A percentile compares a stretch with the other conserved stretches of the same genome.
These are phyloP conservation scores for Yponomeuta malinellus DNA, from an alignment of 2,888 invertebrate genomes.

Conservation along the genomic window DNA sequence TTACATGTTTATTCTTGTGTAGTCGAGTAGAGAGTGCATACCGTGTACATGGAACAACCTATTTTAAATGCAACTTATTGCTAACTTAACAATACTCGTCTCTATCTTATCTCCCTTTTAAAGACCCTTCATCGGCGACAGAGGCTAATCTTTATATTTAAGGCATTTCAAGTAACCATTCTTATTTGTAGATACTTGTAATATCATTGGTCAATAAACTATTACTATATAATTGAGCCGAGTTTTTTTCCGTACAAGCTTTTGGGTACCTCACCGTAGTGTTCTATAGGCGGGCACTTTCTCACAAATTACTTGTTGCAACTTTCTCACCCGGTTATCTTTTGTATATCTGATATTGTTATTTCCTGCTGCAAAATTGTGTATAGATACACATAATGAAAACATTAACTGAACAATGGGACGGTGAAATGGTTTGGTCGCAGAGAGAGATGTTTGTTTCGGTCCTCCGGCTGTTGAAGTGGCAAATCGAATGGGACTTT, in stretches of 20 bases:
- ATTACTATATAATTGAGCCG: not conserved
- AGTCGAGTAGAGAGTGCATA: too few species aligned
- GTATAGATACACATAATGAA: conserved; percentile 11
- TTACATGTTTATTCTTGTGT: too few species aligned
- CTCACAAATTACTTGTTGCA: conserved; percentile 12
- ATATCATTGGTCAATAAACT: too few species aligned
- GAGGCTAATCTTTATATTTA: too few species aligned
- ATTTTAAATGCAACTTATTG: too few species aligned
- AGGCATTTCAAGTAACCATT: too few species aligned
- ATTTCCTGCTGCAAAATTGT: conserved; percentile 9
- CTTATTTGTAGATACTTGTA: too few species aligned
- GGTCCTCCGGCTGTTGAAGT: not conserved
- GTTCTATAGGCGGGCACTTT: not conserved
- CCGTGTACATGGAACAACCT: too few species aligned
- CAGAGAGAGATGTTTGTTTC: not conserved
- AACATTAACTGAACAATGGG: not conserved
- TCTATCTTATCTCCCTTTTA: too few species aligned
- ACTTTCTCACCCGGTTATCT: conserved; percentile 12
- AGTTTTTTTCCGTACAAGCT: not conserved
- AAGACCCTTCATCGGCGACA: too few species aligned
- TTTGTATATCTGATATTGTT: conserved; percentile 11
- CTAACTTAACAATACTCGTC: too few species aligned
- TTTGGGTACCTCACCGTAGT: not conserved
- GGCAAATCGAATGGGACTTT: too few species aligned
- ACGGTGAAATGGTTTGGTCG: not conserved